A percentile compares a stretch with the other conserved stretches of the same genome.
Conservation (phyloP, 2,113 vertebrate genomes). For the Illadopsis cleaveri region DNA sequence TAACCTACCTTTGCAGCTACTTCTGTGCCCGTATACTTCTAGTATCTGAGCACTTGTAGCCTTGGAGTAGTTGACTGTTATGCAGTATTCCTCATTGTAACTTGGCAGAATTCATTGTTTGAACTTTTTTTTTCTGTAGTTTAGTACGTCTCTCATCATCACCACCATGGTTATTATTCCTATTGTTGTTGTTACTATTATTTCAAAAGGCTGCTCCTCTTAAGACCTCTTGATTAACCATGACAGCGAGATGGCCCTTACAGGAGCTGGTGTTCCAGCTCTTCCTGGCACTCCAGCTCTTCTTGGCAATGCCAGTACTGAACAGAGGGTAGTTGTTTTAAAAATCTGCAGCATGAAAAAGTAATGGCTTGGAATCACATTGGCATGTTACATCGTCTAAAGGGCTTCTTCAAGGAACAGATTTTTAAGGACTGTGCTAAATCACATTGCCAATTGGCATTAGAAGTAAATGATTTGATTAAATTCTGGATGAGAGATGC, state of each 20-base stretch:
- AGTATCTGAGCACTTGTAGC: background rate
- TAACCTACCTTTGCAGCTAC: background rate
- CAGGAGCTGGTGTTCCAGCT: background rate
- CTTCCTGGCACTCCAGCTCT: background rate
- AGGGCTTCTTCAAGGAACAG: constrained; percentile 6
- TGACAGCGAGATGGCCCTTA: background rate
- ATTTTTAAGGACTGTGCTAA: constrained; percentile 19
- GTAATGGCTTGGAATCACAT: background rate
- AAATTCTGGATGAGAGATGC: background rate
- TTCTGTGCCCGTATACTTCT: background rate
- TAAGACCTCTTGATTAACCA: background rate
- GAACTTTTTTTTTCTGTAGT: background rate
- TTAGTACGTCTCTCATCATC: background rate
- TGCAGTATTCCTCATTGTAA: background rate
- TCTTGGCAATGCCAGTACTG: background rate
- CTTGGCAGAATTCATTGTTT: background rate
- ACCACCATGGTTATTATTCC: background rate
- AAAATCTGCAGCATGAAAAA: background rate
- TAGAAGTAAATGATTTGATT: constrained; percentile 1
- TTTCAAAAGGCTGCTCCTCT: background rate
- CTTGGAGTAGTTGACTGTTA: background rate
- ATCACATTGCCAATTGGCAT: background rate
- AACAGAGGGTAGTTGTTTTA: background rate
- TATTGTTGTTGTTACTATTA: background rate
- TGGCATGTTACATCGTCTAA: background rate